Evolutionary conservation across 2,113 vertebrate genomes (phyloP).

Genomic region (Ariopsis seemanni): DNA sequence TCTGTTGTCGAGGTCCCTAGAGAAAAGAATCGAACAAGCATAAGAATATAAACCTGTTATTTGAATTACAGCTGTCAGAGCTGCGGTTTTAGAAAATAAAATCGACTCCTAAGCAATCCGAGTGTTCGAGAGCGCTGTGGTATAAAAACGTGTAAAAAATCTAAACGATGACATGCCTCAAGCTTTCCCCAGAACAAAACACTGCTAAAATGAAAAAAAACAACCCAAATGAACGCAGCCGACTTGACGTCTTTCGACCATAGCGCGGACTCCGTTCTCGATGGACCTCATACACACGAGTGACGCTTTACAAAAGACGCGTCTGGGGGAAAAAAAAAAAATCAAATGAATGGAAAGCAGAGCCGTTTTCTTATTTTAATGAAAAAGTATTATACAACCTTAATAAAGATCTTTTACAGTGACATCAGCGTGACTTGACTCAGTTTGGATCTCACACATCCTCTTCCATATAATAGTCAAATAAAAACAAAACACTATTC

Average conservation of each 20-base stretch:
- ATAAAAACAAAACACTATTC: slow-evolving; percentile 20
- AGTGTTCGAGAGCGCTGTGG: too few relatives aligned
- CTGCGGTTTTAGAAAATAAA: background rate
- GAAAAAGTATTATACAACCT: slow-evolving; percentile 74
- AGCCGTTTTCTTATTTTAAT: slow-evolving; percentile 74
- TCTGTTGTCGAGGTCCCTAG: background rate
- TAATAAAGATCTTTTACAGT: slow-evolving; percentile 60
- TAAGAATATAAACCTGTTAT: background rate
- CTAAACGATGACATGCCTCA: background rate
- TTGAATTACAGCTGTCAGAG: background rate
- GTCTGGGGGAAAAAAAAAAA: background rate
- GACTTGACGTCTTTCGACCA: background rate
- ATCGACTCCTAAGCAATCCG: background rate
- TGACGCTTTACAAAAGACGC: background rate
- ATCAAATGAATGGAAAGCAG: background rate
- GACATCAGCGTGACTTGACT: slow-evolving; percentile 59
- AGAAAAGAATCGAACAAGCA: background rate
- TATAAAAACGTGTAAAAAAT: background rate
- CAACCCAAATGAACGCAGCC: background rate
- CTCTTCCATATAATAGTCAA: slow-evolving; percentile 53
- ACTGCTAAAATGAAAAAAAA: background rate
- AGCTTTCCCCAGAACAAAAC: background rate
- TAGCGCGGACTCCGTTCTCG: background rate
- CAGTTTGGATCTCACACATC: slow-evolving; percentile 35
- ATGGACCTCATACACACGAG: background rate